Evolutionary conservation across 1,140 invertebrate species (phyloP), one percentile per base, ranked within the genome.

Genomic region (Archivesica marissinica): DNA sequence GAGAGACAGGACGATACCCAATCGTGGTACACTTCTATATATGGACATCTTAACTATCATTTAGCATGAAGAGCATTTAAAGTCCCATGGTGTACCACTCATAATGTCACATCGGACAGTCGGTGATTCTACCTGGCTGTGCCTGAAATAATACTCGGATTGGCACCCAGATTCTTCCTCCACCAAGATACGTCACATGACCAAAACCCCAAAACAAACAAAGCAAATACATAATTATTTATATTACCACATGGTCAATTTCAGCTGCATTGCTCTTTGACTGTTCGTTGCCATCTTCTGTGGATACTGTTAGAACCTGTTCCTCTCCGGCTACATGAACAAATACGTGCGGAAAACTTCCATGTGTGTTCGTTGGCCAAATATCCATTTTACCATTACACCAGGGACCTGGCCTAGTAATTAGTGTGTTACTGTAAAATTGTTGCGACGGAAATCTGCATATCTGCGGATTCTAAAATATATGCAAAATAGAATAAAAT

Each of bases 281-380:
- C 59, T 82, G 76, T 77, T 92, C 91, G 59, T 90, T 91, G 33
- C 92, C 92, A 41, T 92, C 92, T 61, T 89, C 89, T 56, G 91
- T 92, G 6, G 89, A 70, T 4, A 92, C 89, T 20, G 90, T 88
- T 2, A 92, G 81, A 39, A 85, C 82, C 39, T 89, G 83, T 54
- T 93, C 92, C 41, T 87, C 87, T 25, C 92, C 92, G 72, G 88
- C 88, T 4, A 92, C 88, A 77, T 93, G 88, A 28, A 90, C 89
- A 47, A 93, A 90, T 13, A 91, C 80, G 38, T 90, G 84, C 4
- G 91, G 90, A 38, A 72, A 77, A 35, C 23, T 66, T n/a, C 75
- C 70, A 39, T 52, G 23, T 2, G 0, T 20, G 23, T 89, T 35
- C 25, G 41, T 30, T 50, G 82, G 61, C 88, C 88, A 88, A 6